These are phyloP conservation scores for Setipinna tenuifilis DNA, from an alignment of 2,797 vertebrate genomes.

Conservation along the genomic window DNA sequence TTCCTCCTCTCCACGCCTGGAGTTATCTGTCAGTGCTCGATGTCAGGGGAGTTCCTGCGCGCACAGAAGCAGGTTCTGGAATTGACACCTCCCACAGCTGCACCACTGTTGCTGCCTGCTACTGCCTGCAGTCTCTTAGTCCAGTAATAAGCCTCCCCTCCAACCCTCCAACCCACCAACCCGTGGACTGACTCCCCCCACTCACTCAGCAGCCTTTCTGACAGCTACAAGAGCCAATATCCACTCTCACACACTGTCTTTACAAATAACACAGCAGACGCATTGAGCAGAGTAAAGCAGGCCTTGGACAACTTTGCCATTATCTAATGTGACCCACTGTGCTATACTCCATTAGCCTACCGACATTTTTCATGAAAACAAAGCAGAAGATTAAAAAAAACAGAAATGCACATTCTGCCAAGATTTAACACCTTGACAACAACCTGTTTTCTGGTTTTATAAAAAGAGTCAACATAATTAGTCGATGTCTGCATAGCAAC, in stretches of 20 bases:
- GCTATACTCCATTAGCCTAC: not conserved
- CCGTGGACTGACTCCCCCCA: not conserved
- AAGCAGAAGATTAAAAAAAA: not conserved
- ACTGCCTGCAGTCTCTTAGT: not conserved
- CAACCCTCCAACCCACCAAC: not conserved
- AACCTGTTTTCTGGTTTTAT: not conserved
- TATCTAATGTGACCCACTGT: not conserved
- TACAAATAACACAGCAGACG: not conserved
- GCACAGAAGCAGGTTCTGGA: constrained; percentile 59
- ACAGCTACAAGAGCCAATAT: constrained; percentile 10
- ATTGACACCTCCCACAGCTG: constrained; percentile 62
- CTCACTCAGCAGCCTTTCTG: not conserved
- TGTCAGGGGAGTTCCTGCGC: constrained; percentile 66
- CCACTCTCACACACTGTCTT: not conserved
- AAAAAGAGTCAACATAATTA: not conserved
- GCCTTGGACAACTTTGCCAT: not conserved
- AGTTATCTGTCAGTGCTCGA: constrained; percentile 67
- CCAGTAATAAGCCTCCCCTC: not conserved
- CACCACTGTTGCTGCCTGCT: not conserved
- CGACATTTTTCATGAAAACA: not conserved
- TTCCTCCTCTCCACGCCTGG: constrained; percentile 53
- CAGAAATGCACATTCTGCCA: not conserved
- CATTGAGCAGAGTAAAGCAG: not conserved
- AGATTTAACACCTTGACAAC: not conserved
- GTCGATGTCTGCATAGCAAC: not conserved